A percentile compares a stretch with the other conserved stretches of the same genome.
phyloP scores from a whole-genome alignment of 2,113 vertebrate species.

The Ceyx melanurus region DNA sequence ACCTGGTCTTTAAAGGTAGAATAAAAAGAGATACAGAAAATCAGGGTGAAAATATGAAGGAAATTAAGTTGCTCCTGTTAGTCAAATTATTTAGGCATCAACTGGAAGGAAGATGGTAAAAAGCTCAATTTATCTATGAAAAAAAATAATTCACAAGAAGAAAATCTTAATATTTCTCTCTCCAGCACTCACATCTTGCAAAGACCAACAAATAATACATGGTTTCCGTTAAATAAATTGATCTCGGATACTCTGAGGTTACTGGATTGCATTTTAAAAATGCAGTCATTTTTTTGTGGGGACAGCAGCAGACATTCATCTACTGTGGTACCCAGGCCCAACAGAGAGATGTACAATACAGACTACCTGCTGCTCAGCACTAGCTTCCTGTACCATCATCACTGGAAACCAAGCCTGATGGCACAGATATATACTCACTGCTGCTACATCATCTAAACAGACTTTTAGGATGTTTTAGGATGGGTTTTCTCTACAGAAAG shows the following conservation, averaged over 20 bases:
- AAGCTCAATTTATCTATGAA: not conserved
- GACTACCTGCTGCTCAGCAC: not conserved
- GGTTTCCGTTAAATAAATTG: not conserved
- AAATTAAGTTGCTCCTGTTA: not conserved
- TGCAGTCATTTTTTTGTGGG: not conserved
- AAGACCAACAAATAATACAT: not conserved
- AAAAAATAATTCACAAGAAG: not conserved
- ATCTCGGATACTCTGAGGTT: not conserved
- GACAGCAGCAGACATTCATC: not conserved
- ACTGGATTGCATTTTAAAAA: not conserved
- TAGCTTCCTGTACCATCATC: not conserved
- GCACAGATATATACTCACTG: not conserved
- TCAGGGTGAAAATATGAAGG: not conserved
- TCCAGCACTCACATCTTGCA: not conserved
- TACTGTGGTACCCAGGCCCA: not conserved
- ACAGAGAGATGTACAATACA: not conserved
- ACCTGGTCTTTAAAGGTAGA: not conserved
- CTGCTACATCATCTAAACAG: not conserved
- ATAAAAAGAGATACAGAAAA: not conserved
- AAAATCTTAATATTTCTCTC: not conserved
- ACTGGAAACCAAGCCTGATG: not conserved
- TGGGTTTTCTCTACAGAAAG: not conserved
- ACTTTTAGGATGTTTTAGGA: not conserved
- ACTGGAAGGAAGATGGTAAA: not conserved
- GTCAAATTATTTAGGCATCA: not conserved